A percentile compares a stretch with the other conserved stretches of the same genome.
Conservation (phyloP, 2,888 invertebrate genomes). For the Phalera bucephala region DNA sequence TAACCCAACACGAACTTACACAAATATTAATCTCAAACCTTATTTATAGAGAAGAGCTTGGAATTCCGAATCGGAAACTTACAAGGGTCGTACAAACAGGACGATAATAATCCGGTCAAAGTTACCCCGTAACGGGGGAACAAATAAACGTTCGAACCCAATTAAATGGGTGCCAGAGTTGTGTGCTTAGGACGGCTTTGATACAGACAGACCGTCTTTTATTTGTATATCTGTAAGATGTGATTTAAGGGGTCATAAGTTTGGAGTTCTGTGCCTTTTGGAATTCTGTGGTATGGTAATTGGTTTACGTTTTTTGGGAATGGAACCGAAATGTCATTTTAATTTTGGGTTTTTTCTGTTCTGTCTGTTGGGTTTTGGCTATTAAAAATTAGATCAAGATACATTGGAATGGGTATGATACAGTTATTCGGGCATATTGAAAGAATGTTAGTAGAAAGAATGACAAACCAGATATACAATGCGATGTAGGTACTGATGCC, state of each 20-base stretch:
- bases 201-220: conserved; percentile 35
- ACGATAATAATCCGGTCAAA: conserved; percentile 45
- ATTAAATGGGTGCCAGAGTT: conserved; percentile 64
- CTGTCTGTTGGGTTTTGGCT: too few relatives aligned
- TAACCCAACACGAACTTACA: conserved; percentile 1
- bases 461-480: too few relatives aligned
- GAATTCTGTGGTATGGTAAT: neutral
- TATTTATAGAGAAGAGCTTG: conserved; percentile 15
- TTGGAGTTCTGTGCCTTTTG: neutral
- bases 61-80: conserved; percentile 29
- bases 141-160: conserved; percentile 65
- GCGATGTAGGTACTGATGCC: too few relatives aligned
- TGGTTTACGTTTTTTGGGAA: neutral
- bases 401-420: too few relatives aligned
- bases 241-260: conserved; percentile 26
- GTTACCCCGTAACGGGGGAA: conserved; percentile 26
- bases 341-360: too few relatives aligned
- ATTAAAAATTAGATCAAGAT: too few relatives aligned
- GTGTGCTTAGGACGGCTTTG: conserved; percentile 62
- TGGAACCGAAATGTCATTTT: too few relatives aligned
- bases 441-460: too few relatives aligned
- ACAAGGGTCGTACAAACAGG: conserved; percentile 47
- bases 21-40: conserved; percentile 17
- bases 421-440: too few relatives aligned
- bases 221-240: conserved; percentile 22